Base-by-base conservation (phyloP, 2,888 invertebrate genomes). In the Choreutis nemorana region DNA sequence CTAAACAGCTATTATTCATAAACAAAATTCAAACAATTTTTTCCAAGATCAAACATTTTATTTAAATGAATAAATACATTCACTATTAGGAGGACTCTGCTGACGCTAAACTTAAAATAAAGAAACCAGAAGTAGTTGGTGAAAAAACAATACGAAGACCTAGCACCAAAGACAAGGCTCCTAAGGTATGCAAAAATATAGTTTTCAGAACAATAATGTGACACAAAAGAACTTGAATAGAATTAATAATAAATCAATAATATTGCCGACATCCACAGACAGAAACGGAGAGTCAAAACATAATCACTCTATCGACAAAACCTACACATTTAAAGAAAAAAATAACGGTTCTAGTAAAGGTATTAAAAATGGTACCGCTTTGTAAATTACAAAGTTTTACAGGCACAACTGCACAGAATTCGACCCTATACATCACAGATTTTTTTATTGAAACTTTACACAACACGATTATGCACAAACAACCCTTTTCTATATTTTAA, bases 41-140 rank as follows among this genome's bases (percentile, higher is more conserved):
- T 23, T 32, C 24, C 6, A 20, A 13, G 20, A 11, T 26, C 14
- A 8, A 4, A 11, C 4, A 14, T 21, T 2, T 27, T 10, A 11
- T 5, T 10, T 11, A 3, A 22, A 9, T 11, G 14, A 12, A 26
- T 11, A 8, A 28, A 26, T 18, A 10, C 10, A 16, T 23, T 20
- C 28, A 23, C 34, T 30, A 14, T 20, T 65, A 78, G 78, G 75
- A 66, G 45, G 77, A 45, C 38, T 56, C 70, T 44, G 77, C 70
- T 35, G 75, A 64, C 50, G 77, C 78, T n/a, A 64, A 75, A 45
- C 67, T 78, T 35, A 73, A 53, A 35, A 50, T 78, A 51, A 75
- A 75, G 54, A 78, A 71, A 58, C 72, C 75, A 16, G 78, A 78
- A 57, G 54, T 78, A 23, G 55, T 78, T 35, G 77, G 77, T 35